These are phyloP conservation scores for Aldabrachelys gigantea DNA, from an alignment of 2,113 vertebrate species.

Conservation along the genomic window DNA sequence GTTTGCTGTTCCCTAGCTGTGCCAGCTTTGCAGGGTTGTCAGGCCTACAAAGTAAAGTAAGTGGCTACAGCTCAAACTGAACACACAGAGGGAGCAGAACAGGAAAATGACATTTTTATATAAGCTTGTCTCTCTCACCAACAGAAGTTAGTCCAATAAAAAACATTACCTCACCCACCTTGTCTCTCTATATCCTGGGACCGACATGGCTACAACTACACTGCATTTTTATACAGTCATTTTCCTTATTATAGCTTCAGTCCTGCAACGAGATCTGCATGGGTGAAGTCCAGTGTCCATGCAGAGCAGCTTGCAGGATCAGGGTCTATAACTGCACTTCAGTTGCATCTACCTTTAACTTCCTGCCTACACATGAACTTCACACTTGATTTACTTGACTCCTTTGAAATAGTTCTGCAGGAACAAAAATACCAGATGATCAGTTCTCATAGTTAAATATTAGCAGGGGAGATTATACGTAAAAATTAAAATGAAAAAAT, in stretches of 20 bases:
- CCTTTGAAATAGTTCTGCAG: background rate
- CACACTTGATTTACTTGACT: background rate
- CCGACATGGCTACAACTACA: background rate
- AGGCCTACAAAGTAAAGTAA: background rate
- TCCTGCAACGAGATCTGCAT: accelerated
- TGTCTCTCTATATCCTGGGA: background rate
- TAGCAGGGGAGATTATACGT: background rate
- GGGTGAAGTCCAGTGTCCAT: background rate
- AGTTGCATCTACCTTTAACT: background rate
- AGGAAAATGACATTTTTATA: background rate
- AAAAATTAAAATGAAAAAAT: background rate
- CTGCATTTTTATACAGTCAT: background rate
- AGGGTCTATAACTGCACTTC: background rate
- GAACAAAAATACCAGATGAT: background rate
- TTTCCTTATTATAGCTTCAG: background rate
- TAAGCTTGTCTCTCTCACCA: background rate
- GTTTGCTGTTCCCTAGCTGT: background rate
- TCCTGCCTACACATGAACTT: accelerated
- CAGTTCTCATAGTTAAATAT: background rate
- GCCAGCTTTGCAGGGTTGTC: background rate
- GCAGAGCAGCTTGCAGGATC: background rate
- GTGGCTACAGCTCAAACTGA: background rate
- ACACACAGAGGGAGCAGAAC: background rate
- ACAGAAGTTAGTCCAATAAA: background rate
- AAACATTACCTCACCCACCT: background rate